Evolutionary conservation across 2,797 vertebrate genomes (phyloP).

Genomic region (Liasis olivaceus): DNA sequence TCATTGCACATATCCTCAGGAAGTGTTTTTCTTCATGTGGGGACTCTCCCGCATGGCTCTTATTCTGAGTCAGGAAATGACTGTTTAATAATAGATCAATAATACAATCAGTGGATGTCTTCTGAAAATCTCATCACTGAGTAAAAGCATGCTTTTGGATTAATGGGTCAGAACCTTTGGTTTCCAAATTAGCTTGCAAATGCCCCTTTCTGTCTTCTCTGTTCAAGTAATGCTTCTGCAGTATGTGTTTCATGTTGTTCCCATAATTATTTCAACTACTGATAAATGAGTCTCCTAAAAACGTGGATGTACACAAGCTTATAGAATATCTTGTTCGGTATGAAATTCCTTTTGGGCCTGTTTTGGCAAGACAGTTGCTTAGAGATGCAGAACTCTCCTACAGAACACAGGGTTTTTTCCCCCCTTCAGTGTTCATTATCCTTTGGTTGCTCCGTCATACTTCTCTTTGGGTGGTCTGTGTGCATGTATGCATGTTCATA

Average conservation of each 20-base stretch:
- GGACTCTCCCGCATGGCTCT: not conserved
- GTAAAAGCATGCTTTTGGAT: not conserved
- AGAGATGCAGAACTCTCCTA: not conserved
- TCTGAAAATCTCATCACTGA: not conserved
- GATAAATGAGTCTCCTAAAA: not conserved
- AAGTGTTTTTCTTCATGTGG: not conserved
- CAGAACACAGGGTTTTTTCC: not conserved
- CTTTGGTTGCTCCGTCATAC: not conserved
- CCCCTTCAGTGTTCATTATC: not conserved
- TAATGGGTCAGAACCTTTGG: not conserved
- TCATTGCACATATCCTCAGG: not conserved
- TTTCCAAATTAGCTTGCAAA: not conserved
- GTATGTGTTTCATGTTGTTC: not conserved
- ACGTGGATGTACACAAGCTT: not conserved
- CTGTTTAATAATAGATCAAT: not conserved
- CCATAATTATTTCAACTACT: not conserved
- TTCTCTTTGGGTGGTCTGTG: not conserved
- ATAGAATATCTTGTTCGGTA: not conserved
- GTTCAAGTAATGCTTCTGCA: not conserved
- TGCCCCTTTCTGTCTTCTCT: not conserved
- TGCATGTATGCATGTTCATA: not conserved
- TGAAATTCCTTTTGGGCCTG: constrained; percentile 1
- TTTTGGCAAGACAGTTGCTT: not conserved
- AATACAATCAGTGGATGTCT: not conserved
- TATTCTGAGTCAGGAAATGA: not conserved